Evolutionary conservation across 2,888 invertebrate genomes (phyloP).

Genomic region (Tetropium fuscum): DNA sequence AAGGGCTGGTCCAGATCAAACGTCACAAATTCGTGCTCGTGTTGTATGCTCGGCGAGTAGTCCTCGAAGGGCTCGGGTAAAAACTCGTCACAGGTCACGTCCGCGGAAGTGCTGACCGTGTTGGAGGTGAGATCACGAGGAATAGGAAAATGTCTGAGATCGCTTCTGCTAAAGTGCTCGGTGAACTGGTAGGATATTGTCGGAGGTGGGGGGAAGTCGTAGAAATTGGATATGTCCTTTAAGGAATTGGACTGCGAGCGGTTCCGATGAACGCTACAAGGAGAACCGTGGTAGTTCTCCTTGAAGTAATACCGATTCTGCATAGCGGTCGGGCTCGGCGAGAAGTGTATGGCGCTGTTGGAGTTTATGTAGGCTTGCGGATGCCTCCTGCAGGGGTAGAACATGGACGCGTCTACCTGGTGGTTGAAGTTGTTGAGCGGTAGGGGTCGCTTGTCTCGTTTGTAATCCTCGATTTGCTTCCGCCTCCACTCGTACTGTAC

Average conservation of each 20-base stretch:
- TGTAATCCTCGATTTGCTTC: constrained; percentile 67
- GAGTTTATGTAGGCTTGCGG: constrained; percentile 65
- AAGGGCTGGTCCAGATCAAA: constrained; percentile 74
- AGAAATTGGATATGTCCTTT: constrained; percentile 71
- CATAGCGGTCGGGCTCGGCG: constrained; percentile 60
- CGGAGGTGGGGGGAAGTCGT: constrained; percentile 76
- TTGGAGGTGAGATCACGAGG: constrained; percentile 76
- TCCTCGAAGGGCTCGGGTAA: constrained; percentile 66
- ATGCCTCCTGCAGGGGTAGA: constrained; percentile 66
- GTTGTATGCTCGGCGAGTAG: constrained; percentile 69
- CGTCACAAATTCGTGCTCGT: constrained; percentile 77
- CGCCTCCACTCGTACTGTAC: constrained; percentile 68
- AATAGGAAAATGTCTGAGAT: constrained; percentile 39
- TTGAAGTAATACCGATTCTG: constrained; percentile 75
- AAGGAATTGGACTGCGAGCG: constrained; percentile 70
- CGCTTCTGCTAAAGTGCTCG: constrained; percentile 58
- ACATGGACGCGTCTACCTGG: constrained; percentile 45
- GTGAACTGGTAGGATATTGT: constrained; percentile 73
- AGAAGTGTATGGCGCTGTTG: constrained; percentile 62
- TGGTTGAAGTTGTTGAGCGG: constrained; percentile 54
- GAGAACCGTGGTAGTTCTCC: constrained; percentile 66
- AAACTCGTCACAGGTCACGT: constrained; percentile 66
- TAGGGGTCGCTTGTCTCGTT: constrained; percentile 51
- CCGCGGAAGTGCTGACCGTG: constrained; percentile 74
- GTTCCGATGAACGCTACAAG: constrained; percentile 70